Conservation (phyloP, 2,113 vertebrate genomes). For the Thermophis baileyi region DNA sequence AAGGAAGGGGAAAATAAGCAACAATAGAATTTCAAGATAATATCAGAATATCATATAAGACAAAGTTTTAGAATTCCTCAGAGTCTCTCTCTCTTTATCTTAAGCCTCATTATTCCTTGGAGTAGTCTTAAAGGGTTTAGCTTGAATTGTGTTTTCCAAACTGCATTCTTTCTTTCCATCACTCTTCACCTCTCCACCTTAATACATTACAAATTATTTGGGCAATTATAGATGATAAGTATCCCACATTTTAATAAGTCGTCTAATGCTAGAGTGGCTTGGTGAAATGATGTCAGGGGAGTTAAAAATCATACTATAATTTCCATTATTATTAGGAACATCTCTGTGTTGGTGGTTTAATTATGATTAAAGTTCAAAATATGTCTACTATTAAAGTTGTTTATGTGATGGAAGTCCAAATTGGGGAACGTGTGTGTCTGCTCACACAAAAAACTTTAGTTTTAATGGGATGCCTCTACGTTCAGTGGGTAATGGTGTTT, state of each 20-base stretch:
- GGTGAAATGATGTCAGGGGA: constrained; percentile 38
- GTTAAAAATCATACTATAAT: constrained; percentile 53
- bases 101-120: constrained; percentile 26
- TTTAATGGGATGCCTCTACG: constrained; percentile 36
- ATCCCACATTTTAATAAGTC: constrained; percentile 33
- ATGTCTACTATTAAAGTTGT: constrained; percentile 32
- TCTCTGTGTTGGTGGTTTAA: constrained; percentile 41
- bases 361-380: constrained; percentile 51
- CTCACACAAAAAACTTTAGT: constrained; percentile 32
- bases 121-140: background rate
- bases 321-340: constrained; percentile 44
- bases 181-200: background rate
- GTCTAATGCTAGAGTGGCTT: constrained; percentile 17
- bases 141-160: constrained; percentile 17
- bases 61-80: background rate
- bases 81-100: background rate
- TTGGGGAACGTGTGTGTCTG: background rate
- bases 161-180: constrained; percentile 3
- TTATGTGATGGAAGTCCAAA: constrained; percentile 25
- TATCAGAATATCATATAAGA: background rate
- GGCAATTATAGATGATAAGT: constrained; percentile 41
- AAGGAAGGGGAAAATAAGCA: too few species aligned
- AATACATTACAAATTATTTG: constrained; percentile 14
- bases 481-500: constrained; percentile 28
- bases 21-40: constrained; percentile 4